Evolutionary conservation across 1,140 invertebrate genomes (phyloP).

Genomic region (Nephotettix cincticeps): DNA sequence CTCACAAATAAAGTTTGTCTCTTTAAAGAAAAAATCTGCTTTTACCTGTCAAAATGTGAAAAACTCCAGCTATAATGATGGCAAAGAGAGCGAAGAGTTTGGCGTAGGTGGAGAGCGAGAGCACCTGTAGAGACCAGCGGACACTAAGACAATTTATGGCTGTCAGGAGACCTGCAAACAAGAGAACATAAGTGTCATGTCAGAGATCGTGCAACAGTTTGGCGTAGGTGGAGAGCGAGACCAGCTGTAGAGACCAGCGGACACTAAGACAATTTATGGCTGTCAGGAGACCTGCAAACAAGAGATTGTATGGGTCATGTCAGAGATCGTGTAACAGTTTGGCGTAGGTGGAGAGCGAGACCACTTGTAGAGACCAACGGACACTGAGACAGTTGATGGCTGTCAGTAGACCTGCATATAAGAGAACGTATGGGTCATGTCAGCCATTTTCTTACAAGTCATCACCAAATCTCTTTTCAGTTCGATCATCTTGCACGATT

Average conservation of each 20-base stretch:
- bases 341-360: constrained; percentile 86
- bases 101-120: constrained; percentile 86
- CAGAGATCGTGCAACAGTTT: constrained; percentile 80
- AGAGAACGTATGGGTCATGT: too few relatives aligned
- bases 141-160: constrained; percentile 87
- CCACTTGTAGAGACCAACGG: constrained; percentile 85
- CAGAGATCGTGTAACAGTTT: constrained; percentile 80
- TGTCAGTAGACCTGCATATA: constrained; percentile 77
- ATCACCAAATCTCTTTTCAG: too few relatives aligned
- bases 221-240: constrained; percentile 86
- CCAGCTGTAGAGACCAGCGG: constrained; percentile 84
- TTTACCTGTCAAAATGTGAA: constrained; percentile 69
- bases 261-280: constrained; percentile 87
- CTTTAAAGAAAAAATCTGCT: too few relatives aligned
- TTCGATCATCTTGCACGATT: too few relatives aligned
- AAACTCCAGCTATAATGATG: constrained; percentile 80
- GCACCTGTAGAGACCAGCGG: constrained; percentile 85
- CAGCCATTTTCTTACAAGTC: constrained; percentile 75
- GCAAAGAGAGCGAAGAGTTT: constrained; percentile 80
- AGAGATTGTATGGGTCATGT: too few relatives aligned
- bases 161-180: constrained; percentile 78
- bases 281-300: constrained; percentile 78
- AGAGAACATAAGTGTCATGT: too few relatives aligned
- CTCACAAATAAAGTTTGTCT: too few relatives aligned
- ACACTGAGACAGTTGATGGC: constrained; percentile 88